Conservation (phyloP, 2,113 vertebrate genomes). For the Ochotona princeps region DNA sequence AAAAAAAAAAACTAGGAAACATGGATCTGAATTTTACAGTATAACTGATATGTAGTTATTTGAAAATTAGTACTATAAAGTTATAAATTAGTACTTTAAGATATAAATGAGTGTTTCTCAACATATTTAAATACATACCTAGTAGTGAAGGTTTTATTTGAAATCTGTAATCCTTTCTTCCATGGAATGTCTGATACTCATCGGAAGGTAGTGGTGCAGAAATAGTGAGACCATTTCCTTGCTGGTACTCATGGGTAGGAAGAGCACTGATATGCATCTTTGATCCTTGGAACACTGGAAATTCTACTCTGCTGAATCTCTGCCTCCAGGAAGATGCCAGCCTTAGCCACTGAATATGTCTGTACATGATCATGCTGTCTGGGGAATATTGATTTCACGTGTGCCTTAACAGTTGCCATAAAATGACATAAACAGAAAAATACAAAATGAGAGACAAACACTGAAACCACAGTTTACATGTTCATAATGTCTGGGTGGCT, state of each 20-base stretch:
- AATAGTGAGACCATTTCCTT: neutral
- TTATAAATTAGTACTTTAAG: no score
- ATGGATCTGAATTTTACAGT: neutral
- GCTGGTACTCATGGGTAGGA: neutral
- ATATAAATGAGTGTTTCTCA: neutral
- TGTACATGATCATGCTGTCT: neutral
- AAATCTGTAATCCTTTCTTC: neutral
- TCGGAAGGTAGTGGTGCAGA: neutral
- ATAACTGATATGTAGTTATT: neutral
- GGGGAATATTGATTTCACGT: slow-evolving; percentile 28
- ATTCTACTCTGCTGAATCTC: neutral
- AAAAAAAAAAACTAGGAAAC: neutral
- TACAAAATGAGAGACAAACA: neutral
- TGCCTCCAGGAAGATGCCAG: neutral
- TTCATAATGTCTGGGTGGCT: neutral
- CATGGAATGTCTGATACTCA: neutral
- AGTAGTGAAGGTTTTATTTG: neutral
- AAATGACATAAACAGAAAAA: neutral
- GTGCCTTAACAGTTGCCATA: neutral
- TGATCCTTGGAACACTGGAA: neutral
- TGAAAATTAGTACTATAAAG: neutral
- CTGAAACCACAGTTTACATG: neutral
- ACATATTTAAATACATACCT: neutral
- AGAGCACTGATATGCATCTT: neutral
- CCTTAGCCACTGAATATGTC: neutral